Evolutionary conservation across 92 coral and sea anemone species (phyloP).

Genomic region (Pocillopora grandis): DNA sequence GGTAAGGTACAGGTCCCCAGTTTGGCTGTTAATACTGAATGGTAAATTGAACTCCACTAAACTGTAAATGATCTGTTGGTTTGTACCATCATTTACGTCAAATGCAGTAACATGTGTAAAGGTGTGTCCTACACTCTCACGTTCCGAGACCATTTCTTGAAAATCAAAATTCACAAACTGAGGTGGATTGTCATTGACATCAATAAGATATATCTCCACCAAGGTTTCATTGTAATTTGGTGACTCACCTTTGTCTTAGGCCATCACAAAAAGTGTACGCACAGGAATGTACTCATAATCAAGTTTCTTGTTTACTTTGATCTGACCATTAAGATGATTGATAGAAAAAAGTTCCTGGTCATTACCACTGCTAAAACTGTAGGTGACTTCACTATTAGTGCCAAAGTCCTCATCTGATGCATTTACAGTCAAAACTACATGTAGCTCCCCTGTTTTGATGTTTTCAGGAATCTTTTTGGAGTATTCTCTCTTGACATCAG

Average conservation of each 20-base stretch:
- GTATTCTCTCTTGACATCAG: slow-evolving; percentile 74
- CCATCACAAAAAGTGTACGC: slow-evolving; percentile 65
- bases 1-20: slow-evolving; percentile 73
- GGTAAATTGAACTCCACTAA: slow-evolving; percentile 68
- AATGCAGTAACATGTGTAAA: slow-evolving; percentile 69
- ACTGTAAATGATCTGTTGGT: slow-evolving; percentile 66
- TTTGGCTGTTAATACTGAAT: slow-evolving; percentile 60
- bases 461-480: slow-evolving; percentile 57
- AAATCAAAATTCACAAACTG: slow-evolving; percentile 63
- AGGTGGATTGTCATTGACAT: slow-evolving; percentile 89
- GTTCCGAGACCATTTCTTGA: slow-evolving; percentile 66
- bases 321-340: slow-evolving; percentile 72
- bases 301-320: slow-evolving; percentile 54
- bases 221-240: slow-evolving; percentile 75
- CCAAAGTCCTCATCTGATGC: too few relatives aligned
- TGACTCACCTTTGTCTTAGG: slow-evolving; percentile 80
- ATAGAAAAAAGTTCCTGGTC: slow-evolving; percentile 79
- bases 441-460: too few relatives aligned
- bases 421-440: too few relatives aligned
- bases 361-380: slow-evolving; percentile 80
- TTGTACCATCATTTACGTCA: slow-evolving; percentile 73
- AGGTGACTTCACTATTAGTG: too few relatives aligned
- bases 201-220: slow-evolving; percentile 68
- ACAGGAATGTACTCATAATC: not conserved
- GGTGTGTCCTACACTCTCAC: slow-evolving; percentile 49